A percentile compares a stretch with the other conserved stretches of the same genome.
phyloP scores from a whole-genome alignment of 2,888 invertebrate species.

The Ptychoptera albimana region DNA sequence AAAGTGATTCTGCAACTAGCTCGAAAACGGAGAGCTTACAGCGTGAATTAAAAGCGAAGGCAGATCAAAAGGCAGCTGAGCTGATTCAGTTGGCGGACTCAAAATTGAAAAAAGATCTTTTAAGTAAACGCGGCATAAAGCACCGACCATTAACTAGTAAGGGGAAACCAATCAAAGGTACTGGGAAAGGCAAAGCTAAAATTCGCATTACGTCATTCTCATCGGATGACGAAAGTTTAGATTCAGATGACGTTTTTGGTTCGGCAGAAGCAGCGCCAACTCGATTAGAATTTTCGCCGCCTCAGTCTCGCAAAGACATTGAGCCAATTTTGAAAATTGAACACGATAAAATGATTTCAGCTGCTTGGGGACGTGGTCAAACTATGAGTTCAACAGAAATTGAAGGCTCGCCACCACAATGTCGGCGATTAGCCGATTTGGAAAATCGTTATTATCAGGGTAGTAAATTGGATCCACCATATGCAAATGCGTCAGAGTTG shows the following conservation, averaged over 20 bases:
- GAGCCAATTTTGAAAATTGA: constrained; percentile 57
- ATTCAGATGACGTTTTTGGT: constrained; percentile 62
- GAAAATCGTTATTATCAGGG: constrained; percentile 45
- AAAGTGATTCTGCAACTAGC: constrained; percentile 60
- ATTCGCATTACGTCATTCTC: constrained; percentile 60
- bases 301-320: constrained; percentile 58
- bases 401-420: constrained; percentile 59
- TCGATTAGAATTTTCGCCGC: constrained; percentile 56
- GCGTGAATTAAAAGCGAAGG: constrained; percentile 31
- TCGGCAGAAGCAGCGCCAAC: constrained; percentile 58
- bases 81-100: constrained; percentile 35
- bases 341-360: constrained; percentile 50
- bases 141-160: constrained; percentile 43
- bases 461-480: constrained; percentile 43
- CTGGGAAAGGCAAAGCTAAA: constrained; percentile 39
- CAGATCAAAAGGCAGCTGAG: constrained; percentile 38
- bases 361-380: constrained; percentile 50
- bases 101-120: constrained; percentile 42
- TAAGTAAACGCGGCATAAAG: constrained; percentile 45
- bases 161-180: constrained; percentile 40
- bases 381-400: constrained; percentile 66
- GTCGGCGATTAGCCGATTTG: constrained; percentile 44
- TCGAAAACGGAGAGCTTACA: constrained; percentile 53
- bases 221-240: constrained; percentile 59
- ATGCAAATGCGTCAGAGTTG: constrained; percentile 47